Conservation (phyloP, 2,797 vertebrate genomes). For the Sciurus vulgaris region DNA sequence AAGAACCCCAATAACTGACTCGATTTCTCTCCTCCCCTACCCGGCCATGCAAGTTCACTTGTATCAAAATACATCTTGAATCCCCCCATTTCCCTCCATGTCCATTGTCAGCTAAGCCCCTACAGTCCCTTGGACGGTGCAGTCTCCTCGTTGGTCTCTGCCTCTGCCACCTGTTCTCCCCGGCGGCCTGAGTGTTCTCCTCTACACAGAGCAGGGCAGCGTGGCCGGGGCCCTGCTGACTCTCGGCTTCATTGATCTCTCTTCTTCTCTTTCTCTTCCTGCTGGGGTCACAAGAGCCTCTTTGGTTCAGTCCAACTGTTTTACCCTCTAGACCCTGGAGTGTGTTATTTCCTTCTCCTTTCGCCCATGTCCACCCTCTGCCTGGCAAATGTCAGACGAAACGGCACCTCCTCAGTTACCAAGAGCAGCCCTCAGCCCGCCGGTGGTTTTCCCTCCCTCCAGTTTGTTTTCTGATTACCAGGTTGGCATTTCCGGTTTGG, state of each 20-base stretch:
- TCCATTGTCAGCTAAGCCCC: neutral
- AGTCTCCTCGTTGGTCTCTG: neutral
- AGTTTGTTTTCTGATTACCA: neutral
- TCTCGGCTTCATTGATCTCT: neutral
- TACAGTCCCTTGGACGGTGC: neutral
- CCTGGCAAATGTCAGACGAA: neutral
- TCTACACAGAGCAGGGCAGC: neutral
- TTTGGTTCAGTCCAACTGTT: neutral
- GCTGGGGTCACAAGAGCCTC: neutral
- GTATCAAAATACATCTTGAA: neutral
- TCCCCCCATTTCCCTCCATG: neutral
- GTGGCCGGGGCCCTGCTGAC: neutral
- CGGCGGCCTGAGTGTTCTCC: neutral
- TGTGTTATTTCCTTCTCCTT: neutral
- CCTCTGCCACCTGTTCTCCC: conserved; percentile 7
- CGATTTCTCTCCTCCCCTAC: neutral
- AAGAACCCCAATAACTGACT: conserved; percentile 12
- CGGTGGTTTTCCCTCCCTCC: neutral
- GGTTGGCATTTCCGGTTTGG: neutral
- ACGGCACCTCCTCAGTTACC: neutral
- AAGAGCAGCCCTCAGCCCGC: neutral
- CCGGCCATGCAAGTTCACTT: neutral
- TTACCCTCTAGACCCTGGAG: neutral
- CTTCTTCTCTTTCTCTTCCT: neutral
- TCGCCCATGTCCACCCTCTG: rapidly evolving